These are phyloP conservation scores for Porites lobata DNA, from an alignment of 92 coral and sea anemone genomes.

Conservation along the genomic window DNA sequence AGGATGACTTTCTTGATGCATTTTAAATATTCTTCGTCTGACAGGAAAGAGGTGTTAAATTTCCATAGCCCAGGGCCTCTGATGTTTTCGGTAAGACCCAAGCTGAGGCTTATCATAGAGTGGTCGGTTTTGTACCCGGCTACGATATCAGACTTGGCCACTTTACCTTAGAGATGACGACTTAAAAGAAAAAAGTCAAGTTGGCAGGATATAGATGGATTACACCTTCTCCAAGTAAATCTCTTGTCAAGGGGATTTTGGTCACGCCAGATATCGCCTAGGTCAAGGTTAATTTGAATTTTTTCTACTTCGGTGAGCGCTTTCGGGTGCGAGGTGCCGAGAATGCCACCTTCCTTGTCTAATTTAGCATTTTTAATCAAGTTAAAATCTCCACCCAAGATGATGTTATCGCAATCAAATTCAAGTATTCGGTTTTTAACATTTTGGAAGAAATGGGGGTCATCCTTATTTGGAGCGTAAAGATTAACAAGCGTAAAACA, in stretches of 20 bases:
- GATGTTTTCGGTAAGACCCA: background rate
- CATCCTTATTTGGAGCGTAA: slow-evolving; percentile 12
- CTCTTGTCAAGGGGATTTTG: background rate
- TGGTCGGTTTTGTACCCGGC: too few relatives aligned
- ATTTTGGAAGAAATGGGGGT: background rate
- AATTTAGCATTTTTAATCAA: too few relatives aligned
- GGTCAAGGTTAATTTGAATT: background rate
- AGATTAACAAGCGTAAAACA: background rate
- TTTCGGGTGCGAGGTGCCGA: too few relatives aligned
- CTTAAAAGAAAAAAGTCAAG: background rate
- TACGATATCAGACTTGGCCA: background rate
- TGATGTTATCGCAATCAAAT: background rate
- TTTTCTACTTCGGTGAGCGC: too few relatives aligned
- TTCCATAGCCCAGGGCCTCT: background rate
- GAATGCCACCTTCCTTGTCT: too few relatives aligned
- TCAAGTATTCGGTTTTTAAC: background rate
- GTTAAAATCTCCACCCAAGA: too few relatives aligned
- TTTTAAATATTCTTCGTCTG: background rate
- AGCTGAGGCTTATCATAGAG: too few relatives aligned
- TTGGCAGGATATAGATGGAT: background rate
- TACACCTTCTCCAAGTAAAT: background rate
- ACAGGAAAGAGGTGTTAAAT: background rate
- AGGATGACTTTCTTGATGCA: background rate
- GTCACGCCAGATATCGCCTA: slow-evolving; percentile 4
- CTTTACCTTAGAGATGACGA: background rate